Evolutionary conservation across 2,797 vertebrate species (phyloP), one percentile per base, ranked within the genome.

Genomic region (Spizella passerina): DNA sequence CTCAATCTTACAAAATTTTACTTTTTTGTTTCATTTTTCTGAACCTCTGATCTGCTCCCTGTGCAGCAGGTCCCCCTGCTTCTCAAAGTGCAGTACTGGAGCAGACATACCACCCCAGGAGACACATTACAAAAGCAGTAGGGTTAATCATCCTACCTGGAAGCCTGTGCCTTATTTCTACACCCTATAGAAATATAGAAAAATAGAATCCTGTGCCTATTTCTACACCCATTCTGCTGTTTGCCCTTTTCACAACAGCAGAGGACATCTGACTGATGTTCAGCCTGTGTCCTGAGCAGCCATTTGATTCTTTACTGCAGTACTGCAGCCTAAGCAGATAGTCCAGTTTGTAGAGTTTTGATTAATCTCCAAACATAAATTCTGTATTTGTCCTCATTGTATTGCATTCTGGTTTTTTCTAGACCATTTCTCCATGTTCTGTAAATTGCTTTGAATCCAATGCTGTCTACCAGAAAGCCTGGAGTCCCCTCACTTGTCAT

Each of bases 381-480:
- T 81, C 81, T 91, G 43, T 57, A 32, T 88, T 91, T 75, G 22
- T 84, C 72, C 57, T 93, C 77, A n/a, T 46, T 83, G 77, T 49
- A 44, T 76, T 71, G 36, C 43, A 27, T 46, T 34, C 29, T 57
- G 24, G 0, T 21, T 80, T 86, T 85, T 88, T 90, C 92, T 60
- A 94, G 85, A 46, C 17, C 30, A 73, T 89, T 95, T 95, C 82
- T 80, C 44, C 53, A n/a, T 36, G 90, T 91, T 90, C 86, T 92
- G 49, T 46, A 75, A 88, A 90, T 78, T 86, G n/a, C 63, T 91
- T 86, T 75, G 69, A 90, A 57, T 75, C 30, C 64, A 81, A 57
- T 49, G 14, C 69, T 78, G 12, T 65, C 79, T 6, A 11, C 61
- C 46, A 81, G 66, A 57, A 47, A 43, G 76, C 53, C 11, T 0